A percentile compares a stretch with the other conserved stretches of the same genome.
Evolutionary conservation across 2,888 invertebrate genomes (phyloP).

Genomic region (Cactoblastis cactorum): DNA sequence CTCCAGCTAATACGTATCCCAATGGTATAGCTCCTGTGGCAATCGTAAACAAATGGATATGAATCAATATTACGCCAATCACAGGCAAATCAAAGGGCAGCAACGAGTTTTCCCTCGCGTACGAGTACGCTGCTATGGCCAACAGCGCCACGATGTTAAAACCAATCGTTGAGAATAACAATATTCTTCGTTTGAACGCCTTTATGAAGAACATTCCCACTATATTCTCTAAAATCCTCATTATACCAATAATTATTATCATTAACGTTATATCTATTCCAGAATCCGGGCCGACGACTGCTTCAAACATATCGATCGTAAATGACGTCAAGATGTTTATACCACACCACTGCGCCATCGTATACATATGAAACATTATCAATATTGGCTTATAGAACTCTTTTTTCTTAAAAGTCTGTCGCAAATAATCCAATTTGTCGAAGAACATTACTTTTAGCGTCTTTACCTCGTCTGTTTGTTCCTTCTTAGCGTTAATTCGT

Average conservation of each 20-base stretch:
- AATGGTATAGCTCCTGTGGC: conserved; percentile 28
- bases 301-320: conserved; percentile 24
- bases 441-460: not conserved
- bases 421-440: not conserved
- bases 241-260: conserved; percentile 25
- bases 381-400: conserved; percentile 37
- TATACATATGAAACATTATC: conserved; percentile 33
- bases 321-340: conserved; percentile 32
- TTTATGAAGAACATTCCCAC: conserved; percentile 28
- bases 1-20: conserved; percentile 27
- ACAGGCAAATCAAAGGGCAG: conserved; percentile 19
- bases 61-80: conserved; percentile 23
- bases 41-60: conserved; percentile 26
- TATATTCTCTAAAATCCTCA: conserved; percentile 28
- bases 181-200: conserved; percentile 15
- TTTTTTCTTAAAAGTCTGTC: conserved; percentile 19
- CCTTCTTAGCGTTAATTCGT: conserved; percentile 4
- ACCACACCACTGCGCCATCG: conserved; percentile 31
- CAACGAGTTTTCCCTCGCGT: not conserved
- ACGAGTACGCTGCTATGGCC: conserved; percentile 14
- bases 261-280: conserved; percentile 22
- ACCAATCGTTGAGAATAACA: conserved; percentile 16
- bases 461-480: conserved; percentile 8
- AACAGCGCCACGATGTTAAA: conserved; percentile 12
- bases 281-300: conserved; percentile 23